Conservation (phyloP, 2,797 vertebrate genomes). For the Schizopygopsis pylzovi region DNA sequence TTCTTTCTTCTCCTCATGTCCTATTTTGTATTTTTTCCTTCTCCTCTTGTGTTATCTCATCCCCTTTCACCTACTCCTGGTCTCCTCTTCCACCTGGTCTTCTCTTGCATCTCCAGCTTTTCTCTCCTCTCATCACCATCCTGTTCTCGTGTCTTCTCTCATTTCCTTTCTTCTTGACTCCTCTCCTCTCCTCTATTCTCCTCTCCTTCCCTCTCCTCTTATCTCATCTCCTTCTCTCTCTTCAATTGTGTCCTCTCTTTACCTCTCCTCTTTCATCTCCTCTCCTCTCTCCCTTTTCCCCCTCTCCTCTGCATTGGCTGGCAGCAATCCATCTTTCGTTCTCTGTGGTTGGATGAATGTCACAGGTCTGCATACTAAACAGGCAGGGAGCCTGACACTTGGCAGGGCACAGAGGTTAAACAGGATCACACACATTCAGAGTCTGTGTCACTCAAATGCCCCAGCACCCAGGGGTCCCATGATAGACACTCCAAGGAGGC, state of each 20-base stretch:
- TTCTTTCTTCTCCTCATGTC: background rate
- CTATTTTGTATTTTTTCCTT: background rate
- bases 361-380: constrained; percentile 57
- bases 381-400: constrained; percentile 56
- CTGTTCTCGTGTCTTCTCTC: background rate
- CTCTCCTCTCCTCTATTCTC: background rate
- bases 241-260: background rate
- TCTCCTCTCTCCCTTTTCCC: background rate
- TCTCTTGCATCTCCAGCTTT: background rate
- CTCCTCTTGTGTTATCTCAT: background rate
- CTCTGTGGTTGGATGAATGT: constrained; percentile 35
- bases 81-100: background rate
- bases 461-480: constrained; percentile 45
- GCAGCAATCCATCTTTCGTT: constrained; percentile 22
- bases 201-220: background rate
- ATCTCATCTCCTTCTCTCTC: background rate
- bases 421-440: constrained; percentile 51
- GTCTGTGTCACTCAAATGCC: constrained; percentile 41
- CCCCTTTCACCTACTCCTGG: background rate
- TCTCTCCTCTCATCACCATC: background rate
- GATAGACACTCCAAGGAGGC: constrained; percentile 43
- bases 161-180: background rate
- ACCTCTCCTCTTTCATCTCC: background rate
- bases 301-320: constrained; percentile 12
- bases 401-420: constrained; percentile 57